Evolutionary conservation across 2,888 invertebrate genomes (phyloP).

Genomic region (Clivina fossor): DNA sequence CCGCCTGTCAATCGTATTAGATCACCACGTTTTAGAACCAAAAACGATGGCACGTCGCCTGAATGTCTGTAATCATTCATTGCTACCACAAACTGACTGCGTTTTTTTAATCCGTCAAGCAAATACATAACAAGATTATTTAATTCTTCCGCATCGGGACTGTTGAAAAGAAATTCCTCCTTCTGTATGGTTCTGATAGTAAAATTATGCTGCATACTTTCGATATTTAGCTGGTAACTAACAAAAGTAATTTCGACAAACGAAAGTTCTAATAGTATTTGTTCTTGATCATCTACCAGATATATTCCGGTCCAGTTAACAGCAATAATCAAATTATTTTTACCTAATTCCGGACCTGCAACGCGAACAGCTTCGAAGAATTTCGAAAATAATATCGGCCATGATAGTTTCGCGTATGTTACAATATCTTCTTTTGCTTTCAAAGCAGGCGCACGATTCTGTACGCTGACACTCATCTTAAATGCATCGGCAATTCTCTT

Average conservation of each 20-base stretch:
- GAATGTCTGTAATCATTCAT: slow-evolving; percentile 61
- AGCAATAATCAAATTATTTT: slow-evolving; percentile 83
- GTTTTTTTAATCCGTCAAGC: slow-evolving; percentile 81
- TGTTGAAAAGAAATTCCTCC: slow-evolving; percentile 89
- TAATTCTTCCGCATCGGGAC: slow-evolving; percentile 84
- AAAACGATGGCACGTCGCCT: slow-evolving; percentile 60
- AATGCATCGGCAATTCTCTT: slow-evolving; percentile 72
- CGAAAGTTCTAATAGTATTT: slow-evolving; percentile 81
- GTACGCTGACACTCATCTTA: slow-evolving; percentile 70
- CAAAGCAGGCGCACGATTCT: slow-evolving; percentile 63
- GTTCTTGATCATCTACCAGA: slow-evolving; percentile 89
- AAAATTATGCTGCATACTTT: slow-evolving; percentile 64
- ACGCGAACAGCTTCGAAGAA: slow-evolving; percentile 89
- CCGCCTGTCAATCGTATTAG: slow-evolving; percentile 77
- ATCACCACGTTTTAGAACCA: slow-evolving; percentile 70
- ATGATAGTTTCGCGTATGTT: slow-evolving; percentile 85
- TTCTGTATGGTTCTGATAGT: slow-evolving; percentile 80
- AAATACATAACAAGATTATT: slow-evolving; percentile 78
- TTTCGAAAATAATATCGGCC: slow-evolving; percentile 92
- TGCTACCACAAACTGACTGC: slow-evolving; percentile 83
- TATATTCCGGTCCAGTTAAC: slow-evolving; percentile 94
- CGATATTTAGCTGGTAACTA: slow-evolving; percentile 58
- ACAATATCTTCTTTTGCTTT: slow-evolving; percentile 89
- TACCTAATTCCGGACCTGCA: slow-evolving; percentile 67
- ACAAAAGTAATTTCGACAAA: slow-evolving; percentile 86